phyloP scores from a whole-genome alignment of 2,113 vertebrate species.

The Bos indicus region DNA sequence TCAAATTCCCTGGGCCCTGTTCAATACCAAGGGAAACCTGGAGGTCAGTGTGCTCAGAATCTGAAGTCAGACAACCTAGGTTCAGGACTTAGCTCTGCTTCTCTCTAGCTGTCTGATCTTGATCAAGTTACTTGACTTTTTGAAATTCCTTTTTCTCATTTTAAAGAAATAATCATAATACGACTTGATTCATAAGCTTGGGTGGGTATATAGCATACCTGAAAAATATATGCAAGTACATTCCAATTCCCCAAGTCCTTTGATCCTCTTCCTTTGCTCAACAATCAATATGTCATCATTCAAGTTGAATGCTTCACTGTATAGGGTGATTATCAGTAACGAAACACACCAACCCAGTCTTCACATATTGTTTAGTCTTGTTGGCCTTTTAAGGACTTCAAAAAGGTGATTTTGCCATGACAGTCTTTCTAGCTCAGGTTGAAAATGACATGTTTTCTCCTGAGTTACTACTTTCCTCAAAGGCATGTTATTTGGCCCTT shows the following conservation, averaged over 20 bases:
- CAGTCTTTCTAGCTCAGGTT: slow-evolving; percentile 1
- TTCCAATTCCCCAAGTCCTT: neutral
- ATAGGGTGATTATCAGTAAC: neutral
- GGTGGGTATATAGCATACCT: neutral
- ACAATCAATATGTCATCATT: neutral
- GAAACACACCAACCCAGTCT: neutral
- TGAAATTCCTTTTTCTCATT: slow-evolving; percentile 15
- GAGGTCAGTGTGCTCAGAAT: neutral
- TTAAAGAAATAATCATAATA: neutral
- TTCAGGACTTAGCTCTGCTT: neutral
- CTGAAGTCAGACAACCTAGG: neutral
- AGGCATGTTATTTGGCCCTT: neutral
- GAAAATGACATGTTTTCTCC: slow-evolving; percentile 35
- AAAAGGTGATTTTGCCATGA: neutral
- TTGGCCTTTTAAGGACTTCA: slow-evolving; percentile 5
- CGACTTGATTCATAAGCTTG: neutral
- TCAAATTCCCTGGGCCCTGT: neutral
- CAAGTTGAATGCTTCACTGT: neutral
- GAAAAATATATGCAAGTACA: neutral
- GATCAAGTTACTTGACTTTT: neutral
- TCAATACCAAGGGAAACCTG: neutral
- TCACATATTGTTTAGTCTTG: neutral
- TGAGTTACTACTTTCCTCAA: slow-evolving; percentile 1
- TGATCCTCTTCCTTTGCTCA: neutral
- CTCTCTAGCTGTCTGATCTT: neutral